Conservation (phyloP, 2,113 vertebrate species). For the Marmota monax region DNA sequence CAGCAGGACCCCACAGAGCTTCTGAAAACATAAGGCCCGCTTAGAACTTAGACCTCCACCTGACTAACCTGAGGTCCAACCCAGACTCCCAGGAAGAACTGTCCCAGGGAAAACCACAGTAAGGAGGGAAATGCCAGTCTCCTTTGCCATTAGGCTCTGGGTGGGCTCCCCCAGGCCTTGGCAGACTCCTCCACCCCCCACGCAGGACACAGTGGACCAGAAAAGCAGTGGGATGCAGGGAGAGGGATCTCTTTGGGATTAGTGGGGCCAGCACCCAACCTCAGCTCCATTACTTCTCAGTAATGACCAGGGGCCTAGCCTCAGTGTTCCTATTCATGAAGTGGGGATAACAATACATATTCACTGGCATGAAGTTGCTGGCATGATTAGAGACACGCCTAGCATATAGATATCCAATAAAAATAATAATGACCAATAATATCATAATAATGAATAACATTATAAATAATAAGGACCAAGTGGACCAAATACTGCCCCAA, state of each 20-base stretch:
- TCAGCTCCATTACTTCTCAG: neutral
- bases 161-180: neutral
- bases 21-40: neutral
- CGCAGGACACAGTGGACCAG: neutral
- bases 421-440: neutral
- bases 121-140: neutral
- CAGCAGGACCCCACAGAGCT: neutral
- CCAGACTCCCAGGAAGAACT: neutral
- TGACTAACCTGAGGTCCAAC: neutral
- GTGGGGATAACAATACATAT: neutral
- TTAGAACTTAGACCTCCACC: neutral
- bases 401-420: neutral
- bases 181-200: neutral
- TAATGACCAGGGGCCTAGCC: no score
- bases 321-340: neutral
- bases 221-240: neutral
- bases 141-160: neutral
- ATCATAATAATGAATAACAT: neutral
- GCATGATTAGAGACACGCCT: neutral
- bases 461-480: neutral
- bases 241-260: neutral
- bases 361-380: neutral
- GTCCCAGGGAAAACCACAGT: neutral
- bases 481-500: neutral
- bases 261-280: neutral